Conservation (phyloP, 2,888 invertebrate species). For the Nomada hirtipes region DNA sequence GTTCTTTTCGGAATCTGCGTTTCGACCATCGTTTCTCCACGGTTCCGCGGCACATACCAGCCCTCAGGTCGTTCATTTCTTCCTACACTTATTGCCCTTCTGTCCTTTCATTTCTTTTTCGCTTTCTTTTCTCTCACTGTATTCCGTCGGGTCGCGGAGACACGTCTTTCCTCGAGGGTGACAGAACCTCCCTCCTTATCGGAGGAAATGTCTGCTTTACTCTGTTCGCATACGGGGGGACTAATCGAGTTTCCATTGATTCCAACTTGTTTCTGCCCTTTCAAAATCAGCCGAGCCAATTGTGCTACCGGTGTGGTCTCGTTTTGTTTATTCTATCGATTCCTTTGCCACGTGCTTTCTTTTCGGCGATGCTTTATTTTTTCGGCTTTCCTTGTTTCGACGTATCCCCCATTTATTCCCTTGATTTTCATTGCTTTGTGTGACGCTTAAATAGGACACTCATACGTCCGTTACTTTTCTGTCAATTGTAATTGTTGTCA, state of each 20-base stretch:
- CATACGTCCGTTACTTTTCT: neutral
- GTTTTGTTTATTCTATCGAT: slow-evolving; percentile 29
- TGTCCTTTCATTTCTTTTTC: neutral
- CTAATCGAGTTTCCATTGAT: neutral
- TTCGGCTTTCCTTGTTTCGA: too few species aligned
- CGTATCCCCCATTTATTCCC: neutral
- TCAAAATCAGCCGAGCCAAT: neutral
- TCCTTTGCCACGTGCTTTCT: neutral
- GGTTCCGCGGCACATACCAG: neutral
- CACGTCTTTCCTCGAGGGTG: neutral
- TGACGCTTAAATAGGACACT: too few species aligned
- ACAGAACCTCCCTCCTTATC: neutral
- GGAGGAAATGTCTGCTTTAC: neutral
- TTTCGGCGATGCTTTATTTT: neutral
- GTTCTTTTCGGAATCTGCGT: slow-evolving; percentile 21
- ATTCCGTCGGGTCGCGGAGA: neutral
- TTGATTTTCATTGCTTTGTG: too few species aligned
- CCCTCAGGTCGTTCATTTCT: neutral
- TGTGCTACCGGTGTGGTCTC: neutral
- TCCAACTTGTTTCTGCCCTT: slow-evolving; percentile 12
- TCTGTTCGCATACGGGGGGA: too few species aligned
- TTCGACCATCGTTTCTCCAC: neutral
- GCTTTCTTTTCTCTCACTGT: neutral
- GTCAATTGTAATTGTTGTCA: neutral
- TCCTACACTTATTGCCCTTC: neutral